Conservation (phyloP, 2,797 vertebrate species). For the Allenopithecus nigroviridis region DNA sequence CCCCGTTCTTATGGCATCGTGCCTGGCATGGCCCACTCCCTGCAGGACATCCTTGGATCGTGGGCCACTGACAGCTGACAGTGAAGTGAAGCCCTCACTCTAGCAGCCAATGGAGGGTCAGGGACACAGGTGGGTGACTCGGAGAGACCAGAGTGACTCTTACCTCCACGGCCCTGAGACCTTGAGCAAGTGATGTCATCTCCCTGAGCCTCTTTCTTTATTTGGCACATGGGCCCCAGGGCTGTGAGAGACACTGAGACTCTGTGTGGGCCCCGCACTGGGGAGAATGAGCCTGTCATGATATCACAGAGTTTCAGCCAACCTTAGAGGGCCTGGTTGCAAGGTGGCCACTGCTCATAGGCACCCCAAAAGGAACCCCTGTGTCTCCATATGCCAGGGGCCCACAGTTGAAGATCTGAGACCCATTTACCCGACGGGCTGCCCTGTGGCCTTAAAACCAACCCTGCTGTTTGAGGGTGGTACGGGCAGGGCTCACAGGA, state of each 20-base stretch:
- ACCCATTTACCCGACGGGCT: accelerated
- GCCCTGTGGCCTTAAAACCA: background rate
- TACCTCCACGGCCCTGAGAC: background rate
- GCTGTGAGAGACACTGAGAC: background rate
- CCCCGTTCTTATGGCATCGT: accelerated
- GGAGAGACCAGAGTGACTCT: background rate
- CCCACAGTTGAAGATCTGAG: background rate
- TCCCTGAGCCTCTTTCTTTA: background rate
- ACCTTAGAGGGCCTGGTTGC: background rate
- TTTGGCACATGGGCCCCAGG: background rate
- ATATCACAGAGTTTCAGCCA: background rate
- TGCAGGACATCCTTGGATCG: background rate
- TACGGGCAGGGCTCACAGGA: background rate
- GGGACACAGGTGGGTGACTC: background rate
- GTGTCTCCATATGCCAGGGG: accelerated
- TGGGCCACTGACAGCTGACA: background rate
- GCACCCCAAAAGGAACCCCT: background rate
- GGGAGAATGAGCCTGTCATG: background rate
- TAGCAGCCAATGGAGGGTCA: background rate
- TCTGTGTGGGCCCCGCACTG: accelerated
- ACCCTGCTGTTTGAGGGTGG: background rate
- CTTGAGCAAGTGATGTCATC: background rate
- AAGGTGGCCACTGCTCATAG: accelerated
- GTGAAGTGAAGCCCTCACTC: background rate
- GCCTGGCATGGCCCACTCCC: background rate